A percentile compares a stretch with the other conserved stretches of the same genome.
phyloP scores from a whole-genome alignment of 1,140 invertebrate species.

The Hypsibius dujardini region DNA sequence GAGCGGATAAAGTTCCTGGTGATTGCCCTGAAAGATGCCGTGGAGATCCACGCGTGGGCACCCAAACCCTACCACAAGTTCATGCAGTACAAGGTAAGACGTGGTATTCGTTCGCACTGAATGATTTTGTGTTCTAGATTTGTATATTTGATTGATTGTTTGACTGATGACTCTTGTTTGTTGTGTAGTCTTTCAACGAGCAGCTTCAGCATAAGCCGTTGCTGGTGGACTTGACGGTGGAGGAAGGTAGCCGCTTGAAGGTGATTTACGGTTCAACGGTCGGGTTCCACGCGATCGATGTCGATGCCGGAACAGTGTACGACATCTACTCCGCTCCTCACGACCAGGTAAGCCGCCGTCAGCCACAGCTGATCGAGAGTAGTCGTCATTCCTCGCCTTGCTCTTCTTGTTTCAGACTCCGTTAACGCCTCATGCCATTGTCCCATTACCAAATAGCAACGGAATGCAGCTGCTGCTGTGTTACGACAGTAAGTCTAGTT shows the following conservation, averaged over 20 bases:
- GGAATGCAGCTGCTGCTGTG: slow-evolving; percentile 92
- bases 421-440: slow-evolving; percentile 93
- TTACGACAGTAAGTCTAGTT: slow-evolving; percentile 59
- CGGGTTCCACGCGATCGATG: slow-evolving; percentile 96
- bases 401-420: slow-evolving; percentile 51
- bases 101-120: too few species aligned
- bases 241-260: slow-evolving; percentile 93
- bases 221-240: slow-evolving; percentile 91
- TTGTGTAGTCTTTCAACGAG: slow-evolving; percentile 51
- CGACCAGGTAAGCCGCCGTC: slow-evolving; percentile 11
- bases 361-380: not conserved
- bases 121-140: too few species aligned
- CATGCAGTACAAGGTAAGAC: slow-evolving; percentile 98
- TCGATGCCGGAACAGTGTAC: slow-evolving; percentile 89
- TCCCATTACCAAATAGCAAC: slow-evolving; percentile 92
- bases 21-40: slow-evolving; percentile 91
- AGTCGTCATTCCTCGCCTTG: slow-evolving; percentile 12
- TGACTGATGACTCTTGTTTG: too few species aligned
- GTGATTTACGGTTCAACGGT: slow-evolving; percentile 95
- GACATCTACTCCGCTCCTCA: slow-evolving; percentile 97
- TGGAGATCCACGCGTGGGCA: slow-evolving; percentile 99
- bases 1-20: slow-evolving; percentile 98
- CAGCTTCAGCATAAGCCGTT: slow-evolving; percentile 56
- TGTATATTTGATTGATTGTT: too few species aligned
- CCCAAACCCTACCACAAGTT: slow-evolving; percentile 99